A percentile compares a stretch with the other conserved stretches of the same genome.
Evolutionary conservation across 1,140 invertebrate species (phyloP).

Genomic region (Sesamia nonagrioides): DNA sequence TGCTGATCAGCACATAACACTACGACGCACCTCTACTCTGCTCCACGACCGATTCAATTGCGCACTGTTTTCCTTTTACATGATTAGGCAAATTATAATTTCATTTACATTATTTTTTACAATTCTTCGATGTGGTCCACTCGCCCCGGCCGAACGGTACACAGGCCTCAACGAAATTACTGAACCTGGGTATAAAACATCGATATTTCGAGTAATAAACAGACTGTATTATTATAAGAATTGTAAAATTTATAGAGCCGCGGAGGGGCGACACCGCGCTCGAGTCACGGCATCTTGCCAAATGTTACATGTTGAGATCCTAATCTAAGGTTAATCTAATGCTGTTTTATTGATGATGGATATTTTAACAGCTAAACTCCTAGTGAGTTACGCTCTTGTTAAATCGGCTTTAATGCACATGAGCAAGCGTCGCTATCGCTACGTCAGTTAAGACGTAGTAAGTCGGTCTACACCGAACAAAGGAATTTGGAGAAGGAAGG

Average conservation of each 20-base stretch:
- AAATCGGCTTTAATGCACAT: neutral
- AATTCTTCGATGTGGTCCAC: neutral
- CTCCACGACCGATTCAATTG: neutral
- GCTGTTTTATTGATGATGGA: neutral
- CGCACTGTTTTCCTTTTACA: conserved; percentile 4
- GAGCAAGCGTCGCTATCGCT: neutral
- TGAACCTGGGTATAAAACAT: too few species aligned
- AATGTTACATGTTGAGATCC: conserved; percentile 58
- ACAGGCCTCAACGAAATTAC: neutral
- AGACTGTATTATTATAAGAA: conserved; percentile 24
- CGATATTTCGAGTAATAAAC: neutral
- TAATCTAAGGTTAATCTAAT: conserved; percentile 51
- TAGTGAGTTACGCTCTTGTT: neutral
- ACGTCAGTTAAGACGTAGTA: conserved; percentile 19
- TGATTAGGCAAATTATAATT: conserved; percentile 12
- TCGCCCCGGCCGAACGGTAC: neutral
- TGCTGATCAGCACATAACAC: conserved; percentile 15
- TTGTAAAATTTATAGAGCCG: neutral
- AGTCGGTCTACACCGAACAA: conserved; percentile 11
- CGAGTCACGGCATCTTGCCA: conserved; percentile 60
- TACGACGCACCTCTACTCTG: neutral
- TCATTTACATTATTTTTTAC: conserved; percentile 7
- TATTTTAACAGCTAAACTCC: neutral
- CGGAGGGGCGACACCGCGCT: conserved; percentile 20
- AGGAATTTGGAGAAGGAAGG: conserved; percentile 15